Evolutionary conservation across 2,888 invertebrate genomes (phyloP), one percentile per base, ranked within the genome.

Genomic region (Rhagonycha fulva): DNA sequence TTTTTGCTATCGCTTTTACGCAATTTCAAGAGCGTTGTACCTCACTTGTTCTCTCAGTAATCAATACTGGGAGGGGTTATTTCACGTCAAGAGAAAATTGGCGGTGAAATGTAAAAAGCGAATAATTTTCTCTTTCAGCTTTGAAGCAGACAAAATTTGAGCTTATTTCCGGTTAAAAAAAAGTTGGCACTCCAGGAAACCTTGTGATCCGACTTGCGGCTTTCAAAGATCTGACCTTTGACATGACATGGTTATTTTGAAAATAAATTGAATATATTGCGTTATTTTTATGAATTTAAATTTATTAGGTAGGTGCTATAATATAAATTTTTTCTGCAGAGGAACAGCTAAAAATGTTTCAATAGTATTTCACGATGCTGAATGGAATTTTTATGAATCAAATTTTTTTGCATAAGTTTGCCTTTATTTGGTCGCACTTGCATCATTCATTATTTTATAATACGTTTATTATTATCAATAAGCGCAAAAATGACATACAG

Each of bases 61-160:
- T 76, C 76, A 76, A 76, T 76, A 76, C 66, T 70, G 30, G 26
- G 67, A 73, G 76, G 73, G 76, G 26, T 68, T 71, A 47, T 28
- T 71, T 47, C n/a, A 47, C 47, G 7, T 47, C 12, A 7, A n/a
- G 9, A n/a, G n/a, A 47, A 47, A 47, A 47, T 47, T 47, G n/a
- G 47, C 47, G 47, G 47, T 47, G 47, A 47, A n/a, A 47, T 11
- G 47, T 3, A 12, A n/a, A 47, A 11, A 47, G 12, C 2, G 4
- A 30, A 11, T 11, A 10, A 30, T 47, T 47, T 47, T 26, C 5
- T 26, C 4, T 26, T 26, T 26, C 26, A 26, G 7, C 47, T n/a
- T n/a, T n/a, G n/a, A n/a, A 47, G n/a, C 47, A 47, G 47, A n/a
- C 47, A 7, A 7, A 47, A n/a, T 47, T 47, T n/a, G n/a, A 12